Evolutionary conservation across 2,888 invertebrate genomes (phyloP), one percentile per base, ranked within the genome.

Genomic region (Empis stercorea): DNA sequence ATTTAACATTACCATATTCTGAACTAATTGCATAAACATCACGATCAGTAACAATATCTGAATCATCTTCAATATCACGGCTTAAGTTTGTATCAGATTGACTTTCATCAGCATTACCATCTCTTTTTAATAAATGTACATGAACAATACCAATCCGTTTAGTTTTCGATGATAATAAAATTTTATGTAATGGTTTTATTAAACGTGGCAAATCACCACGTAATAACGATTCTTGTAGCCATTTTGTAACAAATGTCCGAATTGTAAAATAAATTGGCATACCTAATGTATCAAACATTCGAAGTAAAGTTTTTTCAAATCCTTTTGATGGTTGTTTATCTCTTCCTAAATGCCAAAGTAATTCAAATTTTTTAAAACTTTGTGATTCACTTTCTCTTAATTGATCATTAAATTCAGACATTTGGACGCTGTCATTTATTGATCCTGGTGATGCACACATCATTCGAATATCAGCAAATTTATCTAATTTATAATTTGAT

Each of bases 1-100:
- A 68, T 48, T 66, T 80, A 5, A 88, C 80, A 56, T 85, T 84
- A 2, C 87, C 87, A 56, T 84, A 84, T 27, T 85, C 83, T 40
- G 81, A 85, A 59, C 87, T 87, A 39, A 88, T 84, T 1, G 87
- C 87, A 59, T 83, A 87, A 13, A 88, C 82, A 59, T 81, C 84
- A 17, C 73, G 72, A 41, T 59, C 59, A 6, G 52, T 43, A 2
- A 52, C 40, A 10, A 41, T 45, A 30, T 53, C 54, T 14, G 44
- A 43, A 16, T 52, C 51, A 2, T 67, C 66, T 1, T 65, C 59
- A 5, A 51, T 43, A 37, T 52, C 50, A 10, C 49, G 43, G 46
- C 44, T 58, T 56, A 46, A 55, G 52, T 60, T 70, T 53, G 61
- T 67, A 45, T 58, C 61, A 10, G 65, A 65, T 23, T 63, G 62